A percentile compares a stretch with the other conserved stretches of the same genome.
Evolutionary conservation across 2,113 vertebrate genomes (phyloP).

Genomic region (Sciurus niger): DNA sequence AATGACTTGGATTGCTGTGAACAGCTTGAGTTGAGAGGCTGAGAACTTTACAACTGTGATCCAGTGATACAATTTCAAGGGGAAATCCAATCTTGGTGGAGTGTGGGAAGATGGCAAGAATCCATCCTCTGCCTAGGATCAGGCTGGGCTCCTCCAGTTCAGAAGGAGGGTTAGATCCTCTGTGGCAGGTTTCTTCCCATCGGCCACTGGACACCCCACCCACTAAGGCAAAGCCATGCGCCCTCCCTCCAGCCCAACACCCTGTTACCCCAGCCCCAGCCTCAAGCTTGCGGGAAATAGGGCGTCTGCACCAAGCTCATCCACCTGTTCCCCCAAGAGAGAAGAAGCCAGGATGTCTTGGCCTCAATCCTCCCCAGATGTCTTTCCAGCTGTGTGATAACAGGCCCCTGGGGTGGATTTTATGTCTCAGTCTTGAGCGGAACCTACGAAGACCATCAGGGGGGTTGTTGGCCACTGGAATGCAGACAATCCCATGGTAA

Average conservation of each 20-base stretch:
- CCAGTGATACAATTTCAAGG: slow-evolving; percentile 30
- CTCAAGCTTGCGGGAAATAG: background rate
- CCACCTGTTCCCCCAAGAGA: slow-evolving; percentile 45
- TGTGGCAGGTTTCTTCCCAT: background rate
- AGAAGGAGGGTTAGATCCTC: background rate
- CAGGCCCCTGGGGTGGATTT: background rate
- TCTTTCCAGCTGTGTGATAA: slow-evolving; percentile 37
- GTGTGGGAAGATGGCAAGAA: slow-evolving; percentile 72
- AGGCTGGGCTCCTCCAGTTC: background rate
- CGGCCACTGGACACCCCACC: background rate
- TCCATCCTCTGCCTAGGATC: slow-evolving; percentile 33
- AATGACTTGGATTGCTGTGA: background rate
- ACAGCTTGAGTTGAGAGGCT: slow-evolving; percentile 16
- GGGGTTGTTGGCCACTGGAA: background rate
- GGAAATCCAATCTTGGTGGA: slow-evolving; percentile 63
- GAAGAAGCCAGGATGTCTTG: background rate
- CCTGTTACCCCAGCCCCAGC: background rate
- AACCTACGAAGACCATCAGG: background rate
- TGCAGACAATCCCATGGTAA: background rate
- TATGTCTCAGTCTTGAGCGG: background rate
- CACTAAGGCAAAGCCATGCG: background rate
- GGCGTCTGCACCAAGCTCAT: background rate
- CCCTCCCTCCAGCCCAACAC: background rate
- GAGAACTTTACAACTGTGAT: background rate
- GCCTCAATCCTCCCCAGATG: slow-evolving; percentile 1